A percentile compares a stretch with the other conserved stretches of the same genome.
Evolutionary conservation across 2,888 invertebrate species (phyloP).

Genomic region (Chymomyza procnemis): DNA sequence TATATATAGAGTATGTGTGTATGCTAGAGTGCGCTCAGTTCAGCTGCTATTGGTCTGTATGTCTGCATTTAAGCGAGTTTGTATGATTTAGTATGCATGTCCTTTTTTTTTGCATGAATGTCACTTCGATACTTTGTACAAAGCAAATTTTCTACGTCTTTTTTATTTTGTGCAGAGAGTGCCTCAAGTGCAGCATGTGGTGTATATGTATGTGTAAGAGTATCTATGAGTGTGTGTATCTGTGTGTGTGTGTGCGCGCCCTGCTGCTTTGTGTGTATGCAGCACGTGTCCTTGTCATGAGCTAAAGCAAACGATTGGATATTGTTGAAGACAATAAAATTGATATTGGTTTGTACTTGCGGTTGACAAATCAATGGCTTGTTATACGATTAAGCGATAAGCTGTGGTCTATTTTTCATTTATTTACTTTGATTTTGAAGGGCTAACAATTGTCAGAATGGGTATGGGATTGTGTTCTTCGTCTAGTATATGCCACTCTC

Average conservation of each 20-base stretch:
- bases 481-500: not conserved
- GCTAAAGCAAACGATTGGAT: not conserved
- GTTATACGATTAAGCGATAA: not conserved
- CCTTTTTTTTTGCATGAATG: slow-evolving; percentile 37
- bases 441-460: not conserved
- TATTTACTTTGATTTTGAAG: not conserved
- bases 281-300: not conserved
- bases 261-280: not conserved
- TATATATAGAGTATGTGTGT: slow-evolving; percentile 5
- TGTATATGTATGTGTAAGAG: not conserved
- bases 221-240: not conserved
- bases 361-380: not conserved
- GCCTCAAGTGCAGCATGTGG: not conserved
- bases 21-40: slow-evolving; percentile 18
- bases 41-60: not conserved
- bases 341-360: not conserved
- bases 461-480: not conserved
- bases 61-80: not conserved
- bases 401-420: not conserved
- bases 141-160: slow-evolving; percentile 14
- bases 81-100: slow-evolving; percentile 5
- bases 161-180: slow-evolving; percentile 10
- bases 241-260: slow-evolving; percentile 14
- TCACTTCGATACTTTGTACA: slow-evolving; percentile 36
- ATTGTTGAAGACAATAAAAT: not conserved